phyloP scores from a whole-genome alignment of 2,797 vertebrate genomes.

The Helarctos malayanus region DNA sequence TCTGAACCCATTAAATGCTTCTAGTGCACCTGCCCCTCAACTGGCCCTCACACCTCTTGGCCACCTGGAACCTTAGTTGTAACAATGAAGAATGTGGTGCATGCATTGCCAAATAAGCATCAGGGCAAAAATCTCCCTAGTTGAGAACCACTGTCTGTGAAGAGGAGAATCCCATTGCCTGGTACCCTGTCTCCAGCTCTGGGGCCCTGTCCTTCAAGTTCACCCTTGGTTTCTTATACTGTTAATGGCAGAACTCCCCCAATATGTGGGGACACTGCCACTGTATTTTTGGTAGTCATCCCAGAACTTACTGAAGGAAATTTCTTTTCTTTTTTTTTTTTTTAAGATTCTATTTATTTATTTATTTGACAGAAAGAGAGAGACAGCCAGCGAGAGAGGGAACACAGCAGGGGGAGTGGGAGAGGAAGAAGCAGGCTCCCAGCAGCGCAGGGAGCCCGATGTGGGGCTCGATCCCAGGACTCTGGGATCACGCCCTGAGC shows the following conservation, averaged over 20 bases:
- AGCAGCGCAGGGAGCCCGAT: too few relatives aligned
- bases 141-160: not conserved
- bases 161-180: not conserved
- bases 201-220: not conserved
- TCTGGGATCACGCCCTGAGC: too few relatives aligned
- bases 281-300: not conserved
- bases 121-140: not conserved
- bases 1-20: not conserved
- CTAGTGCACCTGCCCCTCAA: not conserved
- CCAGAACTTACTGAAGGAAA: not conserved
- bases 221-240: not conserved
- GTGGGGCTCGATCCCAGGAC: too few relatives aligned
- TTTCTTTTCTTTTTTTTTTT: not conserved
- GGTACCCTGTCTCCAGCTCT: too few relatives aligned
- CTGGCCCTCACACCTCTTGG: too few relatives aligned
- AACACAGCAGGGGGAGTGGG: too few relatives aligned
- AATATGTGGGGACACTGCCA: not conserved
- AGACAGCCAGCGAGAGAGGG: too few relatives aligned
- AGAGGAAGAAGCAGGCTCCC: too few relatives aligned
- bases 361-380: too few relatives aligned
- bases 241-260: not conserved
- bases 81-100: not conserved
- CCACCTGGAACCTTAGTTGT: not conserved
- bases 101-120: not conserved
- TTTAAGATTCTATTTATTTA: too few relatives aligned